These are phyloP conservation scores for Ericerus pela DNA, from an alignment of 1,140 invertebrate species.

Conservation along the genomic window DNA sequence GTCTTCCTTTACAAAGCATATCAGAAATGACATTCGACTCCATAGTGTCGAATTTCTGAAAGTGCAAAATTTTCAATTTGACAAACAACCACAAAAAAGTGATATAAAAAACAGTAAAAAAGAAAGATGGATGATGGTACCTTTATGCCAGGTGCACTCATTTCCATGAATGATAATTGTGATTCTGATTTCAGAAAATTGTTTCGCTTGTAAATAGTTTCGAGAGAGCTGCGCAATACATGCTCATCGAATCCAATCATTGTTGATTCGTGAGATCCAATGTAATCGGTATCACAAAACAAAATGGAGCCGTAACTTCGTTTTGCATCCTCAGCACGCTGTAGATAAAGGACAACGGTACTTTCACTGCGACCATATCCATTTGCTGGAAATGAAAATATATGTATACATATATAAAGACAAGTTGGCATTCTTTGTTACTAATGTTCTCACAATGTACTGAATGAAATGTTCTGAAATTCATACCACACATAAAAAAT, in stretches of 20 bases:
- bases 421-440: no score
- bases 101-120: neutral
- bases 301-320: conserved; percentile 41
- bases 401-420: no score
- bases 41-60: conserved; percentile 20
- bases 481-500: no score
- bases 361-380: conserved; percentile 22
- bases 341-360: conserved; percentile 37
- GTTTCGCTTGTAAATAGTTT: no score
- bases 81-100: neutral
- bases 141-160: neutral
- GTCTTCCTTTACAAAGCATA: conserved; percentile 21
- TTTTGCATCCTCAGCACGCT: conserved; percentile 37
- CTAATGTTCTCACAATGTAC: no score
- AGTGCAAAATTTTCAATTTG: neutral
- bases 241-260: neutral
- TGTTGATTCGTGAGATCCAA: neutral
- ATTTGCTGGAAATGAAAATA: conserved; percentile 18
- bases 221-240: no score
- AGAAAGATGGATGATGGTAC: no score
- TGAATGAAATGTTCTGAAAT: no score
- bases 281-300: neutral
- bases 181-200: no score
- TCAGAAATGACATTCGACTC: conserved; percentile 21
- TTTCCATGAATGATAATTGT: conserved; percentile 1